Conservation (phyloP, 2,113 vertebrate genomes). For the Perca schrenkii region DNA sequence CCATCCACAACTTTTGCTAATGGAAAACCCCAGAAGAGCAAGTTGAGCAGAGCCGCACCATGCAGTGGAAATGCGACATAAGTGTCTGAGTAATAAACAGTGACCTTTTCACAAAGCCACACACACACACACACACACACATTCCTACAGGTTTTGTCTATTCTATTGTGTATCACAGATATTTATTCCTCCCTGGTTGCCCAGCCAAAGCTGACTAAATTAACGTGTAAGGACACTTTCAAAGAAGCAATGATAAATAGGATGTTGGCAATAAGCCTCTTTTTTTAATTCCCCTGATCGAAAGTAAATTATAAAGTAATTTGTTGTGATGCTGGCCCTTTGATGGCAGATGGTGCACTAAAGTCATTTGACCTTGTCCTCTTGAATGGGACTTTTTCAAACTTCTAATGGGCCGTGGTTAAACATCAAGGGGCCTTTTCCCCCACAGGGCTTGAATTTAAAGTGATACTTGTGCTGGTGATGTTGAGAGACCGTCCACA, state of each 20-base stretch:
- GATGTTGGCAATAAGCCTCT: constrained; percentile 43
- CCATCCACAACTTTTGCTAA: too few species aligned
- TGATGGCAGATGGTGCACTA: constrained; percentile 40
- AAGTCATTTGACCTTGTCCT: constrained; percentile 56
- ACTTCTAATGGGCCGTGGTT: not conserved
- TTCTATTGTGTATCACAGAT: constrained; percentile 15
- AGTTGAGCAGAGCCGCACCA: too few species aligned
- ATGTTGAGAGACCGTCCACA: not conserved
- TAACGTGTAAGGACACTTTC: constrained; percentile 34
- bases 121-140: constrained; percentile 2
- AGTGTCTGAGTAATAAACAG: not conserved
- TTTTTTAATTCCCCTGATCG: constrained; percentile 40
- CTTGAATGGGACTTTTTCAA: constrained; percentile 60
- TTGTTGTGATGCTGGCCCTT: constrained; percentile 47
- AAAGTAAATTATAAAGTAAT: constrained; percentile 49
- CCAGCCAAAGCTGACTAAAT: constrained; percentile 29
- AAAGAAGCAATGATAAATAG: constrained; percentile 49
- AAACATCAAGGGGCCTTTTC: constrained; percentile 5
- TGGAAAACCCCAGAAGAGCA: too few species aligned
- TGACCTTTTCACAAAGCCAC: constrained; percentile 58
- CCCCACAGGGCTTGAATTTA: constrained; percentile 15
- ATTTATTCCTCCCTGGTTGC: constrained; percentile 4
- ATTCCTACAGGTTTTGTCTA: constrained; percentile 5
- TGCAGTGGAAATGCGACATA: too few species aligned
- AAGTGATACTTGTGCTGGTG: not conserved